Evolutionary conservation across 2,888 invertebrate species (phyloP).

Genomic region (Dromius quadrimaculatus): DNA sequence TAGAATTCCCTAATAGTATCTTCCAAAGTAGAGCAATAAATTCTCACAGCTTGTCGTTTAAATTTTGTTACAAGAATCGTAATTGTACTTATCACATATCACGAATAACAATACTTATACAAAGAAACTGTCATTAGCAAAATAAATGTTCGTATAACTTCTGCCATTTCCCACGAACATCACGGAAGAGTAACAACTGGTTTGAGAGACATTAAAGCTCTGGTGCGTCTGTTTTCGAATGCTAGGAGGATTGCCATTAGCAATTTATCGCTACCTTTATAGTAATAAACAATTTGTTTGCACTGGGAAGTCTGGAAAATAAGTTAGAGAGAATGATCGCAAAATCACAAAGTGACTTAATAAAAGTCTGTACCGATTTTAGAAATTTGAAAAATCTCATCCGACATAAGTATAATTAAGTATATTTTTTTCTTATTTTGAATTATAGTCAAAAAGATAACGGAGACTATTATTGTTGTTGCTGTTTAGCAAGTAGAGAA

Average conservation of each 20-base stretch:
- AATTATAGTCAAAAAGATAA: no score
- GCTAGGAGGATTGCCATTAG: background rate
- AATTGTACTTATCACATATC: slow-evolving; percentile 32
- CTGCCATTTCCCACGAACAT: slow-evolving; percentile 18
- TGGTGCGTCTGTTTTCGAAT: background rate
- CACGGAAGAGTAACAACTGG: background rate
- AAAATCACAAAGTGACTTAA: no score
- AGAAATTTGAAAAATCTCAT: no score
- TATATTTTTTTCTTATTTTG: no score
- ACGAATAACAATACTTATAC: slow-evolving; percentile 34
- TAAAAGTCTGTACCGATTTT: no score
- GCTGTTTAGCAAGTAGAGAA: no score
- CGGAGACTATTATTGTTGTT: no score
- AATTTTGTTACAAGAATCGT: slow-evolving; percentile 21
- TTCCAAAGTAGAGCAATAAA: background rate
- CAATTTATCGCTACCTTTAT: slow-evolving; percentile 22
- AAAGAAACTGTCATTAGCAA: slow-evolving; percentile 15
- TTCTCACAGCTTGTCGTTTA: slow-evolving; percentile 7
- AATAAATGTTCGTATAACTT: slow-evolving; percentile 16
- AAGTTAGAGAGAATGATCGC: no score
- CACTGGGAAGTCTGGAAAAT: background rate
- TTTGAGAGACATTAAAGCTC: background rate
- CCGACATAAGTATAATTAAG: no score
- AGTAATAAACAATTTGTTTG: slow-evolving; percentile 40
- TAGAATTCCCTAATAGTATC: no score